Evolutionary conservation across 2,888 invertebrate genomes (phyloP).

Genomic region (Ctenicera cuprea): DNA sequence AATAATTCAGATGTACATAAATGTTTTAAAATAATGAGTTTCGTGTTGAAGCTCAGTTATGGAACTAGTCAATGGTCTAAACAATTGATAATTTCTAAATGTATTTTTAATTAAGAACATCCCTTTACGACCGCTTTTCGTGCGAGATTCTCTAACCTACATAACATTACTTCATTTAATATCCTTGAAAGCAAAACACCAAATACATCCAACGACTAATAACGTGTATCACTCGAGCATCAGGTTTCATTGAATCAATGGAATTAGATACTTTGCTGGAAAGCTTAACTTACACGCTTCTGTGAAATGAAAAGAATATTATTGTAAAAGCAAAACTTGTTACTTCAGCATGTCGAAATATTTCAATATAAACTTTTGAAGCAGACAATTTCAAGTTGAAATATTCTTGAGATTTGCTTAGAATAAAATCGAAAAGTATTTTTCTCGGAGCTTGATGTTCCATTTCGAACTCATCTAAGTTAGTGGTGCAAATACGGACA

Average conservation of each 20-base stretch:
- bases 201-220: conserved; percentile 22
- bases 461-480: conserved; percentile 6
- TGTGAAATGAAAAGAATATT: background rate
- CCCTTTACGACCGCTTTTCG: background rate
- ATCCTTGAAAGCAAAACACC: conserved; percentile 28
- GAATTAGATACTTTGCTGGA: conserved; percentile 22
- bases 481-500: background rate
- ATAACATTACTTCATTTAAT: conserved; percentile 25
- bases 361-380: background rate
- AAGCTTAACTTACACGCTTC: conserved; percentile 1
- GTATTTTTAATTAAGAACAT: background rate
- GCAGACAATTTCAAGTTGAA: background rate
- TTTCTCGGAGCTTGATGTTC: conserved; percentile 1
- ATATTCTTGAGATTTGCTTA: background rate
- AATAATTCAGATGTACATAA: too few relatives aligned
- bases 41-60: too few relatives aligned
- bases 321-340: background rate
- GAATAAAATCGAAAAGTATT: background rate
- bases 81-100: too few relatives aligned
- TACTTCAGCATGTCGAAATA: background rate
- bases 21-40: too few relatives aligned
- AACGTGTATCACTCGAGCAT: conserved; percentile 15
- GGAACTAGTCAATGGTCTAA: too few relatives aligned
- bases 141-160: background rate
- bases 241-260: conserved; percentile 28